Evolutionary conservation across 2,888 invertebrate genomes (phyloP), one percentile per base, ranked within the genome.

Genomic region (Sialis fuliginosa): DNA sequence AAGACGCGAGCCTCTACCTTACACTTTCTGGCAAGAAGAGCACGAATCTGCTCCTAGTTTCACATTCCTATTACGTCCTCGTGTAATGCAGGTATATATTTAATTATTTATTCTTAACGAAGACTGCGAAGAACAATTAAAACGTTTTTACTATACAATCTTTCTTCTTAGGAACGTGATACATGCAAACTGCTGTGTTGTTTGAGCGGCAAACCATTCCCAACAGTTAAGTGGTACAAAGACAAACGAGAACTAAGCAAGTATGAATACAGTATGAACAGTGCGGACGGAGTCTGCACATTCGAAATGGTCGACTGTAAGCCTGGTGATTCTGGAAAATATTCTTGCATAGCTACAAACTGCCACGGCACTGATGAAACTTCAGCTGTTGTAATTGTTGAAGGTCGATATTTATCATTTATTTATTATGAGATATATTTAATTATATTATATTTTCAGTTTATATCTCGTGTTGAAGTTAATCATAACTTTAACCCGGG

Each of bases 181-280:
- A 92, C 92, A 49, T 97, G 97, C 74, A 99, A 99, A 71, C 77
- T 99, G 53, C 79, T 97, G 42, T 96, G 96, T 68, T 95, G 97
- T 60, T 77, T 98, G 50, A 87, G 87, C 58, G 96, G 96, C 52
- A 89, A 88, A 62, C 98, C 98, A 49, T 77, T 83, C 57, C 96
- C 98, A 12, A 86, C 87, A 33, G 95, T 96, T 52, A 84, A 83
- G 64, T 85, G 85, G 85, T 85, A 64, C 73, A 97, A 96, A 68
- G 95, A 97, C 61, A 86, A 83, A 53, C 78, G 81, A 43, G 96
- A 96, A 65, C 71, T 99, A 32, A 85, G 81, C 48, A 88, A 86
- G 64, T 82, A 85, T 61, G 90, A 93, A 57, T 95, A 89, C 65
- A 77, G 88, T 47, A 90, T 93, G 81, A 77, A 82, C 5, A 81